These are phyloP conservation scores for Andrena cerasifolii DNA, from an alignment of 1,140 invertebrate species.

Conservation along the genomic window DNA sequence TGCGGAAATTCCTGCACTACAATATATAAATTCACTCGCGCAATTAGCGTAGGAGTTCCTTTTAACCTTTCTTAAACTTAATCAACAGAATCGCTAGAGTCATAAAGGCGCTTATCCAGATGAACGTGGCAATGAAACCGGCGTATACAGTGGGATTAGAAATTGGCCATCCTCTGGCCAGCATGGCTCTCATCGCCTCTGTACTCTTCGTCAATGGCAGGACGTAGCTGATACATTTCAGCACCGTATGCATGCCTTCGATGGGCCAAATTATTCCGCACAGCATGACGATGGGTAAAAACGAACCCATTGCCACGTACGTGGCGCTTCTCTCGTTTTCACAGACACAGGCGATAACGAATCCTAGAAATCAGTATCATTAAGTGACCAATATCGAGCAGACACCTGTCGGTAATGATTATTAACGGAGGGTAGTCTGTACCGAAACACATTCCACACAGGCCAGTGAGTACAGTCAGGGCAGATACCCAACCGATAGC, in stretches of 20 bases:
- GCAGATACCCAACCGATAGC: slow-evolving; percentile 88
- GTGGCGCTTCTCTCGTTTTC: slow-evolving; percentile 96
- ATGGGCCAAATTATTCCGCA: slow-evolving; percentile 94
- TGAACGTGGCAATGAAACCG: slow-evolving; percentile 91
- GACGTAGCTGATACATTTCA: slow-evolving; percentile 90
- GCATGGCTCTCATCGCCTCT: slow-evolving; percentile 93
- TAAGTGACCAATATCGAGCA: neutral
- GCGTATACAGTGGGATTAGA: slow-evolving; percentile 89
- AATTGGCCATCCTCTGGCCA: slow-evolving; percentile 94
- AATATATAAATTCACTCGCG: neutral
- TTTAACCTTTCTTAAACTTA: slow-evolving; percentile 92
- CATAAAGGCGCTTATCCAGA: slow-evolving; percentile 93
- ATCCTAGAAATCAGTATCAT: slow-evolving; percentile 83
- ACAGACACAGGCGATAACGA: slow-evolving; percentile 93
- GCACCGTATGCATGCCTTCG: slow-evolving; percentile 91
- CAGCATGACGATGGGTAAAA: slow-evolving; percentile 95
- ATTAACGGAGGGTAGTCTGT: slow-evolving; percentile 63
- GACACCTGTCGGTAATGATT: neutral
- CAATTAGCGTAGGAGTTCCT: neutral
- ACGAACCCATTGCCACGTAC: slow-evolving; percentile 95
- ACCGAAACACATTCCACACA: slow-evolving; percentile 97
- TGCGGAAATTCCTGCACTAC: neutral
- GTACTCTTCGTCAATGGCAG: slow-evolving; percentile 96
- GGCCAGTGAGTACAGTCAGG: slow-evolving; percentile 91
- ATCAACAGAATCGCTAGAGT: slow-evolving; percentile 90